These are phyloP conservation scores for Rhingia campestris DNA, from an alignment of 2,888 invertebrate species.

Conservation along the genomic window DNA sequence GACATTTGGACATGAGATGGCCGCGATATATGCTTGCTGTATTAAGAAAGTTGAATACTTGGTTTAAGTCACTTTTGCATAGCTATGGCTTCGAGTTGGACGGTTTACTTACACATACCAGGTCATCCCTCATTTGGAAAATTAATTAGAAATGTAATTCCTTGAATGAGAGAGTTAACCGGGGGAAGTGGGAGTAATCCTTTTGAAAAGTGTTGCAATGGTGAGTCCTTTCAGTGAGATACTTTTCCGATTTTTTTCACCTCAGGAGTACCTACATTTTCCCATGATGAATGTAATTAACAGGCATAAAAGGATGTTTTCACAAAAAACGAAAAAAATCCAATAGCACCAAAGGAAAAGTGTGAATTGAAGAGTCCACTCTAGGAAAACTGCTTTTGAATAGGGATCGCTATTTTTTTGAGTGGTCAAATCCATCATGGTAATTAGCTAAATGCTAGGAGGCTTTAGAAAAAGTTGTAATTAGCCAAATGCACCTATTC, in stretches of 20 bases:
- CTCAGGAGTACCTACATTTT: constrained; percentile 9
- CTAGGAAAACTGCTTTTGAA: constrained; percentile 43
- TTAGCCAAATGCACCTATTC: constrained; percentile 58
- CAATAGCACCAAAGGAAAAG: constrained; percentile 26
- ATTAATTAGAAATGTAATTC: constrained; percentile 48
- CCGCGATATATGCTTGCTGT: not conserved
- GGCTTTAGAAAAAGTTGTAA: constrained; percentile 36
- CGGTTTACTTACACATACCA: not conserved
- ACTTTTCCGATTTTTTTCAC: constrained; percentile 30
- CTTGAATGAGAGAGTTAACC: constrained; percentile 10
- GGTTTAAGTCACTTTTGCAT: constrained; percentile 42
- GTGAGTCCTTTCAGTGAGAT: constrained; percentile 47
- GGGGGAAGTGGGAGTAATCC: constrained; percentile 15
- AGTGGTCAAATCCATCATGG: constrained; percentile 69
- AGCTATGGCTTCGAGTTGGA: constrained; percentile 38
- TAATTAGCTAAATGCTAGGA: constrained; percentile 62
- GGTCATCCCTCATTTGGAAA: constrained; percentile 31
- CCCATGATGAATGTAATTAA: constrained; percentile 45
- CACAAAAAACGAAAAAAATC: constrained; percentile 15
- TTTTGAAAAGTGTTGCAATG: constrained; percentile 42
- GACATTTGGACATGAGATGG: constrained; percentile 48
- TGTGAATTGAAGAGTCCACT: constrained; percentile 57
- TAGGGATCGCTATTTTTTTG: constrained; percentile 23
- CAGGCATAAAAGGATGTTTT: constrained; percentile 54
- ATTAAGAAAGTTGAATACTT: constrained; percentile 49